A percentile compares a stretch with the other conserved stretches of the same genome.
Evolutionary conservation across 2,888 invertebrate species (phyloP).

Genomic region (Chloromyia formosa): DNA sequence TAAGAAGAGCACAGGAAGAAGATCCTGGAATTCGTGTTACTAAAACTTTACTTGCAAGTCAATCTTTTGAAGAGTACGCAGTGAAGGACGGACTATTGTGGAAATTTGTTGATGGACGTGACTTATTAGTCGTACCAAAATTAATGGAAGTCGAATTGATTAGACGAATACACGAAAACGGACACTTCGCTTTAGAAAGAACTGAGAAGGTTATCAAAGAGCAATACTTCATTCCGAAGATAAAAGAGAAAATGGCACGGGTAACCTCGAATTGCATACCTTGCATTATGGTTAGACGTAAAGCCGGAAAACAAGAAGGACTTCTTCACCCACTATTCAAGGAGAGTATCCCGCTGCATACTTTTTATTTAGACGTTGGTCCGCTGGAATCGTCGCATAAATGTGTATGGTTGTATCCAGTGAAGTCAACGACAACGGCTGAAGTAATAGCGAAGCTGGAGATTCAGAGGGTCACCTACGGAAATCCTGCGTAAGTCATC

Average conservation of each 20-base stretch:
- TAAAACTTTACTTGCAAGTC: background rate
- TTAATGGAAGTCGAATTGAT: constrained; percentile 52
- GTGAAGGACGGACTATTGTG: constrained; percentile 9
- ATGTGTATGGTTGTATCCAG: constrained; percentile 56
- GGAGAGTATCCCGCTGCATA: background rate
- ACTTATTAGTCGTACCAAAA: constrained; percentile 55
- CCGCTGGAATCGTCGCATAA: background rate
- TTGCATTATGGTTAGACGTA: constrained; percentile 35
- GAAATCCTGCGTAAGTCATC: constrained; percentile 56
- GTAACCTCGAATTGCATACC: constrained; percentile 38
- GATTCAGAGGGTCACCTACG: constrained; percentile 55
- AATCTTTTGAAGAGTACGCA: background rate
- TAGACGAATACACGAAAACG: constrained; percentile 53
- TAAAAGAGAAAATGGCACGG: background rate
- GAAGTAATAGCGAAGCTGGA: constrained; percentile 55
- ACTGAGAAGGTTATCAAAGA: constrained; percentile 51
- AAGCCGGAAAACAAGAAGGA: constrained; percentile 52
- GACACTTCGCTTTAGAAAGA: constrained; percentile 56
- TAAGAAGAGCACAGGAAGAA: background rate
- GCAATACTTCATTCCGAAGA: background rate
- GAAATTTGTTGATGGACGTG: constrained; percentile 8
- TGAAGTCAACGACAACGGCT: constrained; percentile 51
- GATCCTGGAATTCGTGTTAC: constrained; percentile 3
- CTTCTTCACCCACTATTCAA: constrained; percentile 52
- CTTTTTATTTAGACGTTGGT: background rate